Conservation (phyloP, 2,888 invertebrate species). For the Lasioglossum lativentre region DNA sequence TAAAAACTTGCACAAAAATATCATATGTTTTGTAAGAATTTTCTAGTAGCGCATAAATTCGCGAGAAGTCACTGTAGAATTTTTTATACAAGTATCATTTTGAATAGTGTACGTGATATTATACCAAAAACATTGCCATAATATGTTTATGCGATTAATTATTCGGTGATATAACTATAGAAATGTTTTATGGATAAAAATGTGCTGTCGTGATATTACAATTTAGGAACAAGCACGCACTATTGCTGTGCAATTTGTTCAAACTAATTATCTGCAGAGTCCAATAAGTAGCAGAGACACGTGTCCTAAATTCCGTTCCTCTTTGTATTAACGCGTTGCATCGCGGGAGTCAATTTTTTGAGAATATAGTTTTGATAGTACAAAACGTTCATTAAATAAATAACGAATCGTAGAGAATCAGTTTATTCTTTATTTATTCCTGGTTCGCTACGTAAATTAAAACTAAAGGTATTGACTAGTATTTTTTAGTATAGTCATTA, state of each 20-base stretch:
- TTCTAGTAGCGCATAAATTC: background rate
- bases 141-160: background rate
- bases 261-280: background rate
- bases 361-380: slow-evolving; percentile 49
- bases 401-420: slow-evolving; percentile 25
- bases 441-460: slow-evolving; percentile 6
- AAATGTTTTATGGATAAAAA: background rate
- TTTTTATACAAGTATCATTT: background rate
- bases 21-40: slow-evolving; percentile 23
- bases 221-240: slow-evolving; percentile 21
- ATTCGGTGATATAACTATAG: background rate
- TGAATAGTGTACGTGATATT: slow-evolving; percentile 1
- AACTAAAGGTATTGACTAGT: background rate
- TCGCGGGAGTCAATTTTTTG: slow-evolving; percentile 20
- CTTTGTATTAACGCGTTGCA: slow-evolving; percentile 4
- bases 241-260: background rate
- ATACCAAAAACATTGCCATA: slow-evolving; percentile 25
- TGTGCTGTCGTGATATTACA: background rate
- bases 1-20: slow-evolving; percentile 3
- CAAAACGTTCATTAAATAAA: slow-evolving; percentile 44
- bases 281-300: slow-evolving; percentile 12
- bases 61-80: background rate
- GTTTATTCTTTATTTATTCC: slow-evolving; percentile 19
- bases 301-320: slow-evolving; percentile 37
- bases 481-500: slow-evolving; percentile 15